Evolutionary conservation across 2,888 invertebrate genomes (phyloP).

Genomic region (Eupithecia dodoneata): DNA sequence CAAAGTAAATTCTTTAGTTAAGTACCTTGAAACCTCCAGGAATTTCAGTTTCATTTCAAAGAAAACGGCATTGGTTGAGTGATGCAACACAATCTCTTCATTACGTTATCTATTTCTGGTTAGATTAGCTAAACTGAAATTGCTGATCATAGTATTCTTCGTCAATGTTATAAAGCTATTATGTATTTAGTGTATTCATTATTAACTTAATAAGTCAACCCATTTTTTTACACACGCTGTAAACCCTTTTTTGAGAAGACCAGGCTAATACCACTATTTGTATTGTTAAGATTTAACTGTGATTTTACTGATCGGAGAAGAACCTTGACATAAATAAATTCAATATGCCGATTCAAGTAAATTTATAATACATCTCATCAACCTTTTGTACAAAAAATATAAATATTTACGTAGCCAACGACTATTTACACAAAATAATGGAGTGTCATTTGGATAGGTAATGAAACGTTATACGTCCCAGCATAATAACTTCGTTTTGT

Average conservation of each 20-base stretch:
- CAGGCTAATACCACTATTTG: neutral
- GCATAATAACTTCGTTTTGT: conserved; percentile 13
- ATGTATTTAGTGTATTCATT: neutral
- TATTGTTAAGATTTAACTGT: neutral
- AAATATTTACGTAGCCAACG: conserved; percentile 9
- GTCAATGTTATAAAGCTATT: neutral
- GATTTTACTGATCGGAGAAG: too few species aligned
- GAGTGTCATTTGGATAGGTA: conserved; percentile 14
- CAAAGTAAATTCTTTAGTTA: neutral
- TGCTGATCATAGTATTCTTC: neutral
- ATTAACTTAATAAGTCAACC: neutral
- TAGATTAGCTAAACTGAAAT: neutral
- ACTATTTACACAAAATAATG: conserved; percentile 14
- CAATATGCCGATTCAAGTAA: neutral
- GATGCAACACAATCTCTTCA: neutral
- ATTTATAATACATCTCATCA: neutral
- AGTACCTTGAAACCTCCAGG: neutral
- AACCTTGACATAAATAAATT: neutral
- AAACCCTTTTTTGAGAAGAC: neutral
- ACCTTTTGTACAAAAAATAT: neutral
- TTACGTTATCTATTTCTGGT: neutral
- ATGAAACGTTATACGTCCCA: conserved; percentile 12
- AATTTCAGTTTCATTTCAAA: neutral
- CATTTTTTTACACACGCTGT: neutral
- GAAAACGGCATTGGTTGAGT: neutral